phyloP scores from a whole-genome alignment of 1,140 invertebrate genomes.

The Dufourea novaeangliae region DNA sequence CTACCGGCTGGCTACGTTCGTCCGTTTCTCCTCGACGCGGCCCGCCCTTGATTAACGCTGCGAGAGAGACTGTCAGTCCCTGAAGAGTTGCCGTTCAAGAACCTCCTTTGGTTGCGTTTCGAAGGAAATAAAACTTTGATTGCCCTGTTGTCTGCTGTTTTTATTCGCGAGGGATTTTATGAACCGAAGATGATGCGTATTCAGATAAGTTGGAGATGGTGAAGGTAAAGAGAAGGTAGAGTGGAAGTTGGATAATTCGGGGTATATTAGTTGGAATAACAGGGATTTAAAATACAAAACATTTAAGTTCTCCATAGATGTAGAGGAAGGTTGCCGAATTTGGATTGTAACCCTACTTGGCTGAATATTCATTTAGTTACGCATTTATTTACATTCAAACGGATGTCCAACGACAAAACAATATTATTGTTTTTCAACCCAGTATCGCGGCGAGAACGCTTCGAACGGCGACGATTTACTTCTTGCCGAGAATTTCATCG shows the following conservation, averaged over 20 bases:
- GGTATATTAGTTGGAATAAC: no score
- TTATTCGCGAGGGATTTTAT: no score
- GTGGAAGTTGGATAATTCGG: no score
- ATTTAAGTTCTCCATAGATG: no score
- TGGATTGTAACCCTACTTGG: no score
- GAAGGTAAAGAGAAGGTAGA: no score
- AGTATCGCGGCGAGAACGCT: not conserved
- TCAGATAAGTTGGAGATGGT: no score
- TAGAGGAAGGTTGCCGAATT: no score
- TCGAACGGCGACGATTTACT: not conserved
- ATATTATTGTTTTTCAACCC: not conserved
- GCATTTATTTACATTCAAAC: not conserved
- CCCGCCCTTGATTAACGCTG: slow-evolving; percentile 43
- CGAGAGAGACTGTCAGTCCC: slow-evolving; percentile 29
- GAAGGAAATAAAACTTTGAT: not conserved
- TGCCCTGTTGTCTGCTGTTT: not conserved
- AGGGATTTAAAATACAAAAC: no score
- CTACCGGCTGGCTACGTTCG: slow-evolving; percentile 30
- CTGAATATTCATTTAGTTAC: no score
- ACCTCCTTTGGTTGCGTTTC: not conserved
- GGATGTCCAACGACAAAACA: not conserved
- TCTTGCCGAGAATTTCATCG: slow-evolving; percentile 34
- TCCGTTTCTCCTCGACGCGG: slow-evolving; percentile 19
- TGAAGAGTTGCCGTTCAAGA: not conserved
- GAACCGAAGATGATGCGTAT: no score